A percentile compares a stretch with the other conserved stretches of the same genome.
Conservation (phyloP, 2,888 invertebrate genomes). For the Drosophila robusta region DNA sequence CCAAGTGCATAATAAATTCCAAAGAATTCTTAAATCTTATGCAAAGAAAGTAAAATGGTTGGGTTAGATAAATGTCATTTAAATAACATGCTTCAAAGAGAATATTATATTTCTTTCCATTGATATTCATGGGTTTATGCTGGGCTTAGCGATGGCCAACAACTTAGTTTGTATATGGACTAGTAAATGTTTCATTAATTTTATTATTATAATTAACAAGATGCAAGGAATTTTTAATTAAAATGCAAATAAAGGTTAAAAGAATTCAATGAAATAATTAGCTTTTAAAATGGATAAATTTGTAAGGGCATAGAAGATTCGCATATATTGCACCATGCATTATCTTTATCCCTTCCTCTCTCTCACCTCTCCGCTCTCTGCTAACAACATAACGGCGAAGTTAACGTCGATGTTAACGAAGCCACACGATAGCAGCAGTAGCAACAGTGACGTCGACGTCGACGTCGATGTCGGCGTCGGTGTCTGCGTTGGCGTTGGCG, state of each 20-base stretch:
- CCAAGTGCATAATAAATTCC: slow-evolving; percentile 31
- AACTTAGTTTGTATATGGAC: no score
- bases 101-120: slow-evolving; percentile 1
- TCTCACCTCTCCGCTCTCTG: background rate
- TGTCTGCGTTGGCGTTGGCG: background rate
- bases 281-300: background rate
- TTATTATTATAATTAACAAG: background rate
- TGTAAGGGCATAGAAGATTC: slow-evolving; percentile 8
- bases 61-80: slow-evolving; percentile 28
- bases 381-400: slow-evolving; percentile 12
- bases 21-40: slow-evolving; percentile 28
- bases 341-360: background rate
- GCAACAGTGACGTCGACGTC: slow-evolving; percentile 1
- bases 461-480: background rate
- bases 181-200: no score
- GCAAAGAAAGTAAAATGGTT: slow-evolving; percentile 11
- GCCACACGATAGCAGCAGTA: slow-evolving; percentile 37
- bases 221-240: no score
- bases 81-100: slow-evolving; percentile 19
- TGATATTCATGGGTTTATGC: slow-evolving; percentile 1
- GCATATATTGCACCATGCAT: background rate
- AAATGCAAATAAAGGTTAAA: background rate
- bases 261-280: background rate
- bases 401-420: slow-evolving; percentile 34
- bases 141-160: no score